These are phyloP conservation scores for Drosophila bipectinata DNA, from an alignment of 1,140 invertebrate species.

Conservation along the genomic window DNA sequence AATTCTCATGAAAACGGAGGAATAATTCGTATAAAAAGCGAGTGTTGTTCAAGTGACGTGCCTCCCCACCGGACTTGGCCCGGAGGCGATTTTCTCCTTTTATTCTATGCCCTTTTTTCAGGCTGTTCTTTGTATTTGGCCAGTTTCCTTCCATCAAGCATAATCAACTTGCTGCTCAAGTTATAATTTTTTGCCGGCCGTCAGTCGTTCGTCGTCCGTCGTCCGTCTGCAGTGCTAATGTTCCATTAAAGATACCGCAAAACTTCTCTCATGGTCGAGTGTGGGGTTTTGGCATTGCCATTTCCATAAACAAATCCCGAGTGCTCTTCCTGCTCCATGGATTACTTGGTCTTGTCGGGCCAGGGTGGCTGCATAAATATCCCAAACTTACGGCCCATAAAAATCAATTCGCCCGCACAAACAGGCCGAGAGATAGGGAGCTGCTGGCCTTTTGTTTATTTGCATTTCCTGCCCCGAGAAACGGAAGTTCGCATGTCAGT, in stretches of 20 bases:
- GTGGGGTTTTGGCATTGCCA: conserved; percentile 28
- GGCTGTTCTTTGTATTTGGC: background rate
- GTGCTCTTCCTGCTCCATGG: conserved; percentile 33
- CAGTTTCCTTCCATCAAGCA: conserved; percentile 52
- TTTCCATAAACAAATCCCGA: conserved; percentile 56
- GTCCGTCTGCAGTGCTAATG: conserved; percentile 36
- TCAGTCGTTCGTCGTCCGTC: background rate
- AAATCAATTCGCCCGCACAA: conserved; percentile 73
- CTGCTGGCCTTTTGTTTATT: conserved; percentile 69
- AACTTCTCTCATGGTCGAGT: conserved; percentile 22
- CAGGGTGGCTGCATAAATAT: conserved; percentile 58
- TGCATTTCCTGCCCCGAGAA: conserved; percentile 71
- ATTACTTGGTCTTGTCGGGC: conserved; percentile 39
- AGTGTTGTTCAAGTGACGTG: conserved; percentile 32
- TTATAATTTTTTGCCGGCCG: conserved; percentile 32
- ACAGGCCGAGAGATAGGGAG: conserved; percentile 8
- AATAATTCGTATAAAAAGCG: conserved; percentile 71
- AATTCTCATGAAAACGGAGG: conserved; percentile 34
- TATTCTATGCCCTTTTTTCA: conserved; percentile 15
- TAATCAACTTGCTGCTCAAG: conserved; percentile 61
- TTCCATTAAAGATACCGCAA: conserved; percentile 50
- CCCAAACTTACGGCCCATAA: conserved; percentile 78
- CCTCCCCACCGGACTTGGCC: conserved; percentile 25
- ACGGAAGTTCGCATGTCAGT: conserved; percentile 76
- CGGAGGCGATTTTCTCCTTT: conserved; percentile 17